These are phyloP conservation scores for Oxycera nigricornis DNA, from an alignment of 2,888 invertebrate genomes.

Conservation along the genomic window DNA sequence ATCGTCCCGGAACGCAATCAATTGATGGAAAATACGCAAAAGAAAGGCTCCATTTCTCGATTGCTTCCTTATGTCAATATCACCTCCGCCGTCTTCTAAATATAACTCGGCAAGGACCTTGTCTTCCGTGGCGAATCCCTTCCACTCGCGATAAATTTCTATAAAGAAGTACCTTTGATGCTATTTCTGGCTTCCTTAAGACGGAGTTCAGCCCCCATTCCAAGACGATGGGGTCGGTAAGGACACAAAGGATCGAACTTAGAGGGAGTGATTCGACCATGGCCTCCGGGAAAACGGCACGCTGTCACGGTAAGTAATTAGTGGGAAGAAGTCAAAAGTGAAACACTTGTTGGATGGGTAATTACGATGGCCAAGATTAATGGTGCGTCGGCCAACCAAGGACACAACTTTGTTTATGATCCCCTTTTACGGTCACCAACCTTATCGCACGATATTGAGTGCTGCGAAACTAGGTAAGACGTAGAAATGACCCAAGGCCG, in stretches of 20 bases:
- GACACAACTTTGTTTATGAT: background rate
- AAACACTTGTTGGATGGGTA: constrained; percentile 1
- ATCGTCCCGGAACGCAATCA: background rate
- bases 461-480: background rate
- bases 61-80: background rate
- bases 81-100: background rate
- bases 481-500: too few relatives aligned
- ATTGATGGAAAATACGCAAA: constrained; percentile 18
- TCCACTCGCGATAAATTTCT: background rate
- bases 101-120: background rate
- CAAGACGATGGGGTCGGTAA: background rate
- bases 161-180: background rate
- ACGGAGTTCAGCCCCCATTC: background rate
- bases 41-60: background rate
- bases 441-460: background rate
- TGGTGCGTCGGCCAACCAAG: background rate
- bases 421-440: background rate
- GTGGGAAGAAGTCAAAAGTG: background rate
- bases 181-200: background rate
- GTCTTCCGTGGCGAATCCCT: background rate
- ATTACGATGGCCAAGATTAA: background rate
- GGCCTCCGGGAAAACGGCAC: too few relatives aligned
- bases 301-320: constrained; percentile 5
- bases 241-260: background rate
- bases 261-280: too few relatives aligned